Evolutionary conservation across 2,113 vertebrate genomes (phyloP), one percentile per base, ranked within the genome.

Genomic region (Gymnocephalus cernua): DNA sequence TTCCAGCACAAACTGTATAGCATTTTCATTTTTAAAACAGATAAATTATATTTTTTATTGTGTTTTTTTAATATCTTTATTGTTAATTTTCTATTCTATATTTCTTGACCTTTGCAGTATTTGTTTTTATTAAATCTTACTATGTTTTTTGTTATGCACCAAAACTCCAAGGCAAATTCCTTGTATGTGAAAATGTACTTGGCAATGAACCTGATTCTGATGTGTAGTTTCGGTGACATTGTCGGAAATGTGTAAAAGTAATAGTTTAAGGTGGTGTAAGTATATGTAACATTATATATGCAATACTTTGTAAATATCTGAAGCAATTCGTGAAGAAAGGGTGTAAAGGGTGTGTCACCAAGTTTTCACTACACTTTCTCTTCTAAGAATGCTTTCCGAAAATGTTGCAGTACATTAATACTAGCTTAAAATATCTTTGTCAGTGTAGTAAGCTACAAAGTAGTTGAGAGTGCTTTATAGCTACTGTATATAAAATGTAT

Each of bases 371-470:
- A 41, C 10, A 41, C 6, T 19, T n/a, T 23, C 13, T 18, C 21
- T 47, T 18, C 45, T 16, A 15, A 59, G 23, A 9, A 50, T 4
- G 16, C 12, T 44, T 41, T 51, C 23, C 19, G 2, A 47, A 53
- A 50, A 25, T 56, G 6, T 27, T 66, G 58, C 7, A 66, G 50
- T 41, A 56, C 35, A 77, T 51, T 51, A 35, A 56, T 23, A 13
- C 4, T 51, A 75, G 23, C 38, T 82, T 56, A 62, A 45, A 71
- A 71, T 32, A 61, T 53, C 3, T 27, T 63, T 71, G 25, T 61
- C 6, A 13, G 15, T 63, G 6, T 16, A 69, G 59, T 7, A 69
- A 58, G 66, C n/a, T 51, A 57, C 61, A 75, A 77, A 77, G 56
- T 41, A 35, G 14, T 53, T 0, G 14, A 38, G 13, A 50, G 38